phyloP scores from a whole-genome alignment of 2,113 vertebrate species.

The Phainopepla nitens region DNA sequence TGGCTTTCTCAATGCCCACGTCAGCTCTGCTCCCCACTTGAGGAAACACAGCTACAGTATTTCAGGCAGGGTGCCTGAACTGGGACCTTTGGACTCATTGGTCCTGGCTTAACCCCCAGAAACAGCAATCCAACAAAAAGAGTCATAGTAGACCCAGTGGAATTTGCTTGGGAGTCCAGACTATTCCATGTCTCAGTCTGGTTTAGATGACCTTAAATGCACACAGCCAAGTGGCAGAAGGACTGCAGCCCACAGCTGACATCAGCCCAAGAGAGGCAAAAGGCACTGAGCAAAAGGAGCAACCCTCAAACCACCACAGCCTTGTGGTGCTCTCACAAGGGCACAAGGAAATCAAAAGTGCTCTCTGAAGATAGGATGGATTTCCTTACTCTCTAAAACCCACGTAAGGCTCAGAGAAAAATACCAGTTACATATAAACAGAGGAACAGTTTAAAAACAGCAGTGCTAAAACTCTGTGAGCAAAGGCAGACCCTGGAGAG shows the following conservation, averaged over 20 bases:
- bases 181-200: not conserved
- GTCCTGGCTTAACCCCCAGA: not conserved
- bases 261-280: not conserved
- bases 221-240: not conserved
- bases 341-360: not conserved
- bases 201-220: not conserved
- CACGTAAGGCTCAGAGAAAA: not conserved
- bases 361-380: not conserved
- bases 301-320: not conserved
- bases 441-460: not conserved
- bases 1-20: not conserved
- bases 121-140: not conserved
- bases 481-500: not conserved
- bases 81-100: not conserved
- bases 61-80: not conserved
- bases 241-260: not conserved
- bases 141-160: not conserved
- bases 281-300: not conserved
- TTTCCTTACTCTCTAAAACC: not conserved
- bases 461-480: not conserved
- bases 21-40: not conserved
- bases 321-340: not conserved
- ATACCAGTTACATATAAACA: not conserved
- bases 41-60: not conserved
- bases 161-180: not conserved